A percentile compares a stretch with the other conserved stretches of the same genome.
Conservation (phyloP, 1,140 invertebrate genomes). For the Pentalonia nigronervosa region DNA sequence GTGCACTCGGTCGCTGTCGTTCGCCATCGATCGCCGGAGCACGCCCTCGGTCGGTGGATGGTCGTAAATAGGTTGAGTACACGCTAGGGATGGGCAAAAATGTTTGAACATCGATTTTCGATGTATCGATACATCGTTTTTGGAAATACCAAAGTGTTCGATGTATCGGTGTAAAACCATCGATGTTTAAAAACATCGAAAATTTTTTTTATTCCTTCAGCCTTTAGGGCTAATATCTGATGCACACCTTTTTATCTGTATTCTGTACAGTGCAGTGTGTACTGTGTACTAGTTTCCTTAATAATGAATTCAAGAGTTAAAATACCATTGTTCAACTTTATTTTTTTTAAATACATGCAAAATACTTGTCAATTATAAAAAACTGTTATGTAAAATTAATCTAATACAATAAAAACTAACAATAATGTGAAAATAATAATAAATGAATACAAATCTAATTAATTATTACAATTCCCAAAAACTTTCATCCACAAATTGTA, state of each 20-base stretch:
- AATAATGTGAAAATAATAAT: background rate
- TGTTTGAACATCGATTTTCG: background rate
- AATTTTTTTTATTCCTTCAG: background rate
- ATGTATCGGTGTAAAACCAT: background rate
- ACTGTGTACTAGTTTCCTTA: background rate
- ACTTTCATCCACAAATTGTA: background rate
- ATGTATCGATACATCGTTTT: background rate
- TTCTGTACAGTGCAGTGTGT: background rate
- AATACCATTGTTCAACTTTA: background rate
- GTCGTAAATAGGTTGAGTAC: too few species aligned
- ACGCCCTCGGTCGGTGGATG: too few species aligned
- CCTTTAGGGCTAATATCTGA: too few species aligned
- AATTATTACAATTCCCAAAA: constrained; percentile 3
- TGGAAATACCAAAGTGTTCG: background rate
- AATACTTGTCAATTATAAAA: background rate
- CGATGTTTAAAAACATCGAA: constrained; percentile 20
- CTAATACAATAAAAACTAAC: background rate
- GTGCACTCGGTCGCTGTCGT: too few species aligned
- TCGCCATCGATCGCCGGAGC: too few species aligned
- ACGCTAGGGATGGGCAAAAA: background rate
- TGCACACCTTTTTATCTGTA: too few species aligned
- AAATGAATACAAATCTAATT: background rate
- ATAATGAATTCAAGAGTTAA: background rate
- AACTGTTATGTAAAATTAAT: background rate
- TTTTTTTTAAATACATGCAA: background rate